These are phyloP conservation scores for Colaptes auratus DNA, from an alignment of 2,113 vertebrate species.

Conservation along the genomic window DNA sequence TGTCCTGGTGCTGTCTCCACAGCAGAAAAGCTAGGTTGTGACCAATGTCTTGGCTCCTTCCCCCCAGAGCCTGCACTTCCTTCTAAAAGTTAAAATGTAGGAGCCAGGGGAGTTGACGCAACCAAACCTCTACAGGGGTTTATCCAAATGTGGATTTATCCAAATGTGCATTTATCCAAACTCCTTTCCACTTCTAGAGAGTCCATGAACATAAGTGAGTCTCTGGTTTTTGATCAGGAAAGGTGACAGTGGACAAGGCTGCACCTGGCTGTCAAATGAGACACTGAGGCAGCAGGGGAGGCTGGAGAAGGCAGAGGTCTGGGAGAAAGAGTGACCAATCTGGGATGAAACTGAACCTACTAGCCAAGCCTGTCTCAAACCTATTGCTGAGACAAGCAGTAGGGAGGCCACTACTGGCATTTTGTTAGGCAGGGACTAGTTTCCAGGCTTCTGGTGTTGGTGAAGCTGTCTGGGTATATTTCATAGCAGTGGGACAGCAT, in stretches of 20 bases:
- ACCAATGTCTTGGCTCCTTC: not conserved
- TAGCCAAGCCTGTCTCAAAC: not conserved
- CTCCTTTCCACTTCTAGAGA: not conserved
- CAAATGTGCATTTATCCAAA: not conserved
- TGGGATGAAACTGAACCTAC: not conserved
- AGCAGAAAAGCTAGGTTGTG: not conserved
- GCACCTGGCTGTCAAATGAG: not conserved
- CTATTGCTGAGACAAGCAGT: accelerated
- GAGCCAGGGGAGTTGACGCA: not conserved
- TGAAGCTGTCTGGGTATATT: not conserved
- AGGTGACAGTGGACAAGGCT: not conserved
- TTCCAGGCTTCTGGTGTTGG: not conserved
- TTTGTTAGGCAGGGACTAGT: not conserved
- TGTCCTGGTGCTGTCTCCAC: not conserved
- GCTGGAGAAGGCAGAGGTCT: not conserved
- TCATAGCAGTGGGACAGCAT: not conserved
- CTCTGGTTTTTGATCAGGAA: not conserved
- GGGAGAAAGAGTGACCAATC: not conserved
- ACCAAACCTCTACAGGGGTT: no score
- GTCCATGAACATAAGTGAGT: not conserved
- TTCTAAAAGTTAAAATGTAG: not conserved
- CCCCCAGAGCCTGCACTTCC: not conserved
- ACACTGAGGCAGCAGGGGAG: not conserved
- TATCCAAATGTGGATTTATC: not conserved
- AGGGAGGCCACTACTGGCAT: accelerated